phyloP scores from a whole-genome alignment of 2,888 invertebrate genomes.

The Cyclophora punctaria region DNA sequence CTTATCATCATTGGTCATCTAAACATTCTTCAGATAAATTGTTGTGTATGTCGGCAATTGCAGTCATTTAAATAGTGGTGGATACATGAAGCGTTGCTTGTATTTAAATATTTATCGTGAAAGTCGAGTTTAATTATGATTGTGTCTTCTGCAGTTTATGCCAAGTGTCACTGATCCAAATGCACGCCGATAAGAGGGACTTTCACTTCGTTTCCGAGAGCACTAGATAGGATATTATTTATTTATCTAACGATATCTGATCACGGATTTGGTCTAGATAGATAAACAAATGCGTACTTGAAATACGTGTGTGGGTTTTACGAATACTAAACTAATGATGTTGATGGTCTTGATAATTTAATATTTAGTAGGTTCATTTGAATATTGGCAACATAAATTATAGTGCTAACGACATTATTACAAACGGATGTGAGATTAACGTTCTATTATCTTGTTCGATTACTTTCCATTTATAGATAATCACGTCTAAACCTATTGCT shows the following conservation, averaged over 20 bases:
- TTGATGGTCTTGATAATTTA: not conserved
- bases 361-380: too few species aligned
- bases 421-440: too few species aligned
- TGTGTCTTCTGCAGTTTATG: constrained; percentile 42
- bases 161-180: constrained; percentile 46
- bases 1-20: too few species aligned
- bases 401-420: too few species aligned
- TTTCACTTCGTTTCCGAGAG: constrained; percentile 54
- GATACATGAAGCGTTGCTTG: constrained; percentile 7
- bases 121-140: constrained; percentile 43
- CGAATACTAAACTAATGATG: constrained; percentile 2
- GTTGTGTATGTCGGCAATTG: too few species aligned
- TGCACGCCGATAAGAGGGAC: constrained; percentile 42
- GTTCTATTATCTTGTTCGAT: too few species aligned
- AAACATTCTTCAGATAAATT: too few species aligned
- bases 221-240: constrained; percentile 47
- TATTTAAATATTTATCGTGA: constrained; percentile 40
- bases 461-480: too few species aligned
- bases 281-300: constrained; percentile 10
- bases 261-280: constrained; percentile 48
- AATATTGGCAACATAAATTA: too few species aligned
- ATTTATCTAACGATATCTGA: constrained; percentile 48
- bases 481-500: too few species aligned
- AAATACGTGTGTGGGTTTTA: constrained; percentile 16
- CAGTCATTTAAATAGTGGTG: too few species aligned